A percentile compares a stretch with the other conserved stretches of the same genome.
Conservation (phyloP, 2,797 vertebrate genomes). For the Dicrostonyx torquatus region DNA sequence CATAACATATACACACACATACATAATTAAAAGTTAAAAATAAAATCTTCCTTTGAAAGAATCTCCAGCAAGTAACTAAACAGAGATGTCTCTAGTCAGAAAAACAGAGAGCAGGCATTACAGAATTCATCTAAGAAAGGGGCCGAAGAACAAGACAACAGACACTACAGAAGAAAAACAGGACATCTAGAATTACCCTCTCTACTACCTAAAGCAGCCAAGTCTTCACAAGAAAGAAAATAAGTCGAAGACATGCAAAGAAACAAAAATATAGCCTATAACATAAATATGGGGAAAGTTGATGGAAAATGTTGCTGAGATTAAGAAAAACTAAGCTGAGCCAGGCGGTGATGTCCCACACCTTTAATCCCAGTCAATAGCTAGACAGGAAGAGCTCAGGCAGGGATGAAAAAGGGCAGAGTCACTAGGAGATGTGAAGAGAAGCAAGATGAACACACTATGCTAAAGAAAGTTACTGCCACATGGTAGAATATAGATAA, state of each 20-base stretch:
- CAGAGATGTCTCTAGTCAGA: background rate
- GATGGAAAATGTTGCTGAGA: background rate
- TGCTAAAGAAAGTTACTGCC: too few species aligned
- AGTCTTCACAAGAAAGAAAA: background rate
- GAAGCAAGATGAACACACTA: too few species aligned
- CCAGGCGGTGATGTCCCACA: too few species aligned
- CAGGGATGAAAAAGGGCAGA: background rate
- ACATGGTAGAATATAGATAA: too few species aligned
- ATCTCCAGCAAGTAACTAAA: background rate
- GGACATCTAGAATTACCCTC: background rate
- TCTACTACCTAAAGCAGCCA: background rate
- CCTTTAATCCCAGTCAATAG: background rate
- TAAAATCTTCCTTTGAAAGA: background rate
- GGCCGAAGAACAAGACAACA: background rate
- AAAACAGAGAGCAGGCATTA: background rate
- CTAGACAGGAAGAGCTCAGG: background rate
- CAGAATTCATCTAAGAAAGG: background rate
- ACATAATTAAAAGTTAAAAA: background rate
- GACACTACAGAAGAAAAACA: background rate
- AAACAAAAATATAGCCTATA: background rate
- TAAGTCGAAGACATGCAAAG: background rate
- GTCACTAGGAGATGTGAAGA: background rate
- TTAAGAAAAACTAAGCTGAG: background rate
- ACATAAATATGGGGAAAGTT: background rate
- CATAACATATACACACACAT: too few species aligned